Base-by-base conservation (phyloP, 2,113 vertebrate species). In the Actinemys pallida region DNA sequence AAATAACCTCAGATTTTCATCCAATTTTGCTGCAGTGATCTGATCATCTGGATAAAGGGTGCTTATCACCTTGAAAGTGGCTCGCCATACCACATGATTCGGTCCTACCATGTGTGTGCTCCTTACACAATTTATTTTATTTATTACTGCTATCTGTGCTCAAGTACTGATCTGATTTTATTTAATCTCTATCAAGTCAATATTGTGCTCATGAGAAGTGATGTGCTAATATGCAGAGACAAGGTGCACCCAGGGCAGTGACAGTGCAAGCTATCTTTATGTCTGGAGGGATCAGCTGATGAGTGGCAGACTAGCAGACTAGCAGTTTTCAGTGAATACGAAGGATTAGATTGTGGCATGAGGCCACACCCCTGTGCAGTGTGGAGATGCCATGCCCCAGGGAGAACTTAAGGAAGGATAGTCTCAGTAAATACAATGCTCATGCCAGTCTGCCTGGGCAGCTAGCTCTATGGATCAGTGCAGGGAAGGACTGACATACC, bases 351-450 rank as follows among this genome's bases (percentile, higher is more conserved):
- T 84, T 57, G 35, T 12, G 3, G 19, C 7, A 27, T 47, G 81
- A n/a, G 56, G 78, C 7, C 39, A 69, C 53, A 57, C n/a, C 11
- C 3, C 54, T 81, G 14, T 0, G 5, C 42, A 45, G 56, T 3
- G 7, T 24, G 3, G 56, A 10, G 1, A n/a, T 49, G 27, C 19
- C 10, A 29, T 10, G 9, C 3, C 42, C 4, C 27, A 31, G 19
- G 6, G 2, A 54, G 5, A 75, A 25, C 31, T 91, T 53, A 47
- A 31, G 83, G 39, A 31, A 84, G 35, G 0, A 0, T 3, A 35
- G 1, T 2, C 4, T n/a, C 2, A 6, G 39, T 4, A 8, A 4
- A 59, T 2, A 4, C 10, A 3, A 1, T 10, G 13, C 45, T 86
- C 20, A 13, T 81, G 31, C 1, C 10, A 42, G 27, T 5, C 12